A percentile compares a stretch with the other conserved stretches of the same genome.
Evolutionary conservation across 2,888 invertebrate species (phyloP).

Genomic region (Ophion ellenae): DNA sequence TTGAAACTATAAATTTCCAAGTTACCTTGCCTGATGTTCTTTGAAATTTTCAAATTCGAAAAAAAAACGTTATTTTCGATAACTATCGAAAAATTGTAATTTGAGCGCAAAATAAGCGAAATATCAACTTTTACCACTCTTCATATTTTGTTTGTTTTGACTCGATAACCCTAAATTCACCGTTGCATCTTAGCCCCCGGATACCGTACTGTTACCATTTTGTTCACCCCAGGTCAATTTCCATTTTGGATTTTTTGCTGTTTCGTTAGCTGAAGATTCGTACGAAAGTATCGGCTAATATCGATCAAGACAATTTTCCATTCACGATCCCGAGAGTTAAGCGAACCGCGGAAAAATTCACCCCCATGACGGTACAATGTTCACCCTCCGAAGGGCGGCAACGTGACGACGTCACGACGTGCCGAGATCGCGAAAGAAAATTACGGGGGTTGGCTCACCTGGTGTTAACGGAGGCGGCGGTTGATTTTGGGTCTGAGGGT

Average conservation of each 20-base stretch:
- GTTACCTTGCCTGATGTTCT: too few relatives aligned
- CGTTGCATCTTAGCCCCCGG: too few relatives aligned
- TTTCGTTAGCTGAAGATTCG: not conserved
- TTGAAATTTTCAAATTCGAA: too few relatives aligned
- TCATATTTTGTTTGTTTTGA: too few relatives aligned
- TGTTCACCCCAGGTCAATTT: not conserved
- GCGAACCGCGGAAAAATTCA: not conserved
- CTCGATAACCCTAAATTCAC: too few relatives aligned
- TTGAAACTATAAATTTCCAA: too few relatives aligned
- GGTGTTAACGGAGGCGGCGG: conserved; percentile 85
- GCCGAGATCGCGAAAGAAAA: not conserved
- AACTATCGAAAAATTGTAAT: too few relatives aligned
- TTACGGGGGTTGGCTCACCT: conserved; percentile 81
- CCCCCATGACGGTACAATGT: not conserved
- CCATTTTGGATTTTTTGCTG: not conserved
- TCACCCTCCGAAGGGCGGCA: too few relatives aligned
- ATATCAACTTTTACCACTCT: too few relatives aligned
- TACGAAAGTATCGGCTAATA: not conserved
- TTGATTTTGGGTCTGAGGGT: conserved; percentile 84
- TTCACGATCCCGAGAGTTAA: not conserved
- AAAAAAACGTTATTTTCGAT: too few relatives aligned
- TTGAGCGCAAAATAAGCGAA: too few relatives aligned
- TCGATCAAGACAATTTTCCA: not conserved
- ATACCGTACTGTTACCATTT: not conserved
- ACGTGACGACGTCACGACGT: too few relatives aligned